Evolutionary conservation across 2,113 vertebrate species (phyloP).

Genomic region (Esox niger): DNA sequence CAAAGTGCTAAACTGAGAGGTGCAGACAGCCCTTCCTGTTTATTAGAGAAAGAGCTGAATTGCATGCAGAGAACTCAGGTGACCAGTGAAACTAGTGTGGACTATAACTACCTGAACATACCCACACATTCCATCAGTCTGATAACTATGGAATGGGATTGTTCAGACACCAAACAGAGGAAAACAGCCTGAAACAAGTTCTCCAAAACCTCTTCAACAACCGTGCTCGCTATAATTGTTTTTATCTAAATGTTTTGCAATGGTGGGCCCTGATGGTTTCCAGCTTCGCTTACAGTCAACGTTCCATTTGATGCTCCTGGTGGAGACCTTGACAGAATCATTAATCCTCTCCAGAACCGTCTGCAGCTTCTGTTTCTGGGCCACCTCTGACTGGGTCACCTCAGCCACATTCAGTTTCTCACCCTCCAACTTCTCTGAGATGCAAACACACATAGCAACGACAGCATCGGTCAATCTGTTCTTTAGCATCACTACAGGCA

Average conservation of each 20-base stretch:
- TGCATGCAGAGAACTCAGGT: not conserved
- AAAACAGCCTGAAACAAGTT: too few relatives aligned
- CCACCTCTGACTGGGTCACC: conserved; percentile 93
- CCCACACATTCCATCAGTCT: not conserved
- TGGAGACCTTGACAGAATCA: conserved; percentile 86
- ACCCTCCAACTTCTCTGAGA: conserved; percentile 84
- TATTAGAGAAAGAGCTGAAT: not conserved
- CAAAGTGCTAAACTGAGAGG: not conserved
- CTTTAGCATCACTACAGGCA: not conserved
- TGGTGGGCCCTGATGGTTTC: not conserved
- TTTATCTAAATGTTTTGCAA: too few relatives aligned
- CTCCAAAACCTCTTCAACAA: too few relatives aligned
- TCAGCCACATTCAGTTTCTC: conserved; percentile 93
- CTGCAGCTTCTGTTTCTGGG: conserved; percentile 95
- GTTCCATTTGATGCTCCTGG: conserved; percentile 88
- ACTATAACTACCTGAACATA: not conserved
- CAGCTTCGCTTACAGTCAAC: conserved; percentile 84
- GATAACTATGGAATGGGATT: not conserved
- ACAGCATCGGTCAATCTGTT: not conserved
- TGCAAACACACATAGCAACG: not conserved
- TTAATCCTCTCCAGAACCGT: conserved; percentile 90
- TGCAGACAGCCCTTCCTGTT: not conserved
- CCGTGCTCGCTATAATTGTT: too few relatives aligned
- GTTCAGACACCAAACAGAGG: too few relatives aligned
- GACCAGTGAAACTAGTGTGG: not conserved